Evolutionary conservation across 2,797 vertebrate genomes (phyloP).

Genomic region (Cephalopachus bancanus): DNA sequence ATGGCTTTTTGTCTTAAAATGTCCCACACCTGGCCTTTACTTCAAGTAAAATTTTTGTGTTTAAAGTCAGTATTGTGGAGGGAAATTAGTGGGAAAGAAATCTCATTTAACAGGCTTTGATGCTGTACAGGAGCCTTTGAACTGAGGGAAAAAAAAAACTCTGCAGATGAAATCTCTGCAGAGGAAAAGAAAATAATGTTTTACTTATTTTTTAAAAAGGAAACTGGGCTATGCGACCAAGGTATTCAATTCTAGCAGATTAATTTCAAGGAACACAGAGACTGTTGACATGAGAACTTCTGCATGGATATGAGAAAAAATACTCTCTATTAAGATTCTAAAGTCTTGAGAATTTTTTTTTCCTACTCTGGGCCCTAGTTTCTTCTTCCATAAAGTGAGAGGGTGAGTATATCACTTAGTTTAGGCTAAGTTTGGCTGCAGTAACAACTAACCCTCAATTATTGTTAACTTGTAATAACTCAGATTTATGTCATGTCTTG

Average conservation of each 20-base stretch:
- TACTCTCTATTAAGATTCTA: neutral
- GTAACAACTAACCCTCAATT: neutral
- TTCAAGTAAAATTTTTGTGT: constrained; percentile 52
- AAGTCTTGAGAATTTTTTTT: constrained; percentile 50
- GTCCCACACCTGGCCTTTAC: constrained; percentile 62
- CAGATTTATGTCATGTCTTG: constrained; percentile 59
- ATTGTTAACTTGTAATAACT: neutral
- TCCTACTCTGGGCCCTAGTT: neutral
- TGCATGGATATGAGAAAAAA: constrained; percentile 35
- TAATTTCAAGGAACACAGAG: constrained; percentile 72
- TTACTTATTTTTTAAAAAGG: constrained; percentile 34
- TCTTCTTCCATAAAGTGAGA: constrained; percentile 40
- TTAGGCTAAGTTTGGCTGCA: constrained; percentile 19
- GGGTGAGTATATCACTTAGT: neutral
- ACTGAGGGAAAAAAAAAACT: neutral
- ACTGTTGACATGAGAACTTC: constrained; percentile 69
- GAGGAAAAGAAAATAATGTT: constrained; percentile 76
- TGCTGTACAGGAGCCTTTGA: constrained; percentile 68
- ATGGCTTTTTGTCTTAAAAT: constrained; percentile 69
- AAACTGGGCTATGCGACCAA: constrained; percentile 57
- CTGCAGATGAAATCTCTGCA: constrained; percentile 69
- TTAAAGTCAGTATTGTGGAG: constrained; percentile 60
- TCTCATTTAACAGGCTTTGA: constrained; percentile 68
- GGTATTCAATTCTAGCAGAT: constrained; percentile 55
- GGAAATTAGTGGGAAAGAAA: constrained; percentile 59